Evolutionary conservation across 2,888 invertebrate species (phyloP), one percentile per base, ranked within the genome.

Genomic region (Lepidochitona cinerea): DNA sequence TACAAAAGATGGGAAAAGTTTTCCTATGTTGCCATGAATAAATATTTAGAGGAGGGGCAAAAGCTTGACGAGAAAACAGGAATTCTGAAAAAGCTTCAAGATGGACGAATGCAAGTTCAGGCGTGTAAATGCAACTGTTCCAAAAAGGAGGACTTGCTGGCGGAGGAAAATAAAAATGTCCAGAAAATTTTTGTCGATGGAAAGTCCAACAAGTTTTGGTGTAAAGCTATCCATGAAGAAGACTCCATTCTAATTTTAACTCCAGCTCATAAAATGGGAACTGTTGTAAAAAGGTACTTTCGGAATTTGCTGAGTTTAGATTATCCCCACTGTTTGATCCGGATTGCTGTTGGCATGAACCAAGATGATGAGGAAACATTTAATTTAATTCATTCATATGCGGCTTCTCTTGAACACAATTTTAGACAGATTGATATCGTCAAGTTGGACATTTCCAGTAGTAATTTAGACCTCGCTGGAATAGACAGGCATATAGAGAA

Each of bases 311-410:
- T 76, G 33, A 72, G 73, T 12, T 73, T 83, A 18, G 75, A 70
- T 29, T 83, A 83, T 37, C 80, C 83, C 0, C 82, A 82, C 74
- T 53, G 71, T 23, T 73, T 73, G 33, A 75, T 83, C 9, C 75
- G 81, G 3, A 65, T 83, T 1, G 76, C 68, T 4, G 54, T 83
- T 2, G 82, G 81, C 9, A 79, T 83, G 26, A 81, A 83, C 49
- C 75, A 77, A 37, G 81, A 78, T 37, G n/a, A 18, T 14, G 79
- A 80, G 36, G 23, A 37, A 4, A 78, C 79, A 0, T 59, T 66
- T 32, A 33, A 77, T 0, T 35, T 73, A 37, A 76, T 77, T 29
- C 9, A 64, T 26, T 18, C 5, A 9, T 64, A 67, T 3, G 72
- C 69, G 6, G 64, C 59, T 12, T 37, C 29, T 12, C 41, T 79